Conservation (phyloP, 2,113 vertebrate genomes). For the Brienomyrus brachyistius region DNA sequence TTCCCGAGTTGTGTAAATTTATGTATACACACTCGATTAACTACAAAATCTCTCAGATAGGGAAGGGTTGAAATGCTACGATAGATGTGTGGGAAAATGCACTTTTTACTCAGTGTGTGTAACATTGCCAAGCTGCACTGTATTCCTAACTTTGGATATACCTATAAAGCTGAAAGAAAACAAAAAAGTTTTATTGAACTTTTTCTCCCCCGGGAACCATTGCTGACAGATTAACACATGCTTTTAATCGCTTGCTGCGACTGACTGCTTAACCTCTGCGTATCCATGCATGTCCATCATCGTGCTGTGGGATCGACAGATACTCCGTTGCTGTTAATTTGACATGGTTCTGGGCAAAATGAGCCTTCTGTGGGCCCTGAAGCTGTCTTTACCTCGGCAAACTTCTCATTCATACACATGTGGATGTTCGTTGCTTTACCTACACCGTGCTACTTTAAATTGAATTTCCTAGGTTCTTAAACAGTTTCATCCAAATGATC, state of each 20-base stretch:
- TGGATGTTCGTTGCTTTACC: neutral
- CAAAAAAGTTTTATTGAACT: neutral
- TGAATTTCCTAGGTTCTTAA: neutral
- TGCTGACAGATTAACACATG: neutral
- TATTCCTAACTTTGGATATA: neutral
- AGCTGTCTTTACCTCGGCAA: neutral
- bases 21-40: neutral
- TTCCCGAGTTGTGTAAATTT: neutral
- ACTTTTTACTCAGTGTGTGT: neutral
- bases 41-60: neutral
- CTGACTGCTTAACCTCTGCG: neutral
- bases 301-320: neutral
- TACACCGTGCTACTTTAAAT: neutral
- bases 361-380: neutral
- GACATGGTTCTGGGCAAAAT: neutral
- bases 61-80: neutral
- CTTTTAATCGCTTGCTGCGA: neutral
- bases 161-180: neutral
- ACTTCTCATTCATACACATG: neutral
- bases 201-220: neutral
- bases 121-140: neutral
- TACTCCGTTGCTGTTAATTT: neutral
- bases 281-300: neutral
- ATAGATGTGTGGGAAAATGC: neutral
- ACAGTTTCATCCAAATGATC: neutral